phyloP scores from a whole-genome alignment of 2,113 vertebrate genomes.

The Amblyornis subalaris region DNA sequence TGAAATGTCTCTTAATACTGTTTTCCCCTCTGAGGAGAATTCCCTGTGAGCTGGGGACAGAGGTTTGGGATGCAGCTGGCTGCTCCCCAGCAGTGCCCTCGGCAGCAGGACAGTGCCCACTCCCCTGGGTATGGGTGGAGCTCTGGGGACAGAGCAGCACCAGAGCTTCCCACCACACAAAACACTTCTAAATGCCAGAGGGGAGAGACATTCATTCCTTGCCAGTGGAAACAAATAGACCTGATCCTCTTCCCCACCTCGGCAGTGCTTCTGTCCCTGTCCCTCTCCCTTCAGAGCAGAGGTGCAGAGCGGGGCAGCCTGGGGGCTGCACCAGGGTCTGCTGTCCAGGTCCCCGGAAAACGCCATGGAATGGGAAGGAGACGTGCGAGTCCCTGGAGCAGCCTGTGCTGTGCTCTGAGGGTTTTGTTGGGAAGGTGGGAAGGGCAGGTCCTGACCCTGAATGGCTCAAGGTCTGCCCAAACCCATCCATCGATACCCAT shows the following conservation, averaged over 20 bases:
- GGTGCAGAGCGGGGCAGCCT: too few species aligned
- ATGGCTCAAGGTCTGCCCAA: background rate
- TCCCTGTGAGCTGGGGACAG: accelerated
- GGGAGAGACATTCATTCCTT: background rate
- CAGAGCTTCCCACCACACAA: accelerated
- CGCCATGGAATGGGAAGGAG: accelerated
- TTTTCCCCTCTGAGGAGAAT: background rate
- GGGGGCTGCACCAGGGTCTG: background rate
- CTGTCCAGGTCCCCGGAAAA: too few species aligned
- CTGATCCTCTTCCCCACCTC: too few species aligned
- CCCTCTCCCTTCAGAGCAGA: too few species aligned
- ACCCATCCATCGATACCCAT: accelerated
- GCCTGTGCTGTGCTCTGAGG: accelerated
- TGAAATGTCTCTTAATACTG: background rate
- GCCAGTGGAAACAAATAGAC: background rate
- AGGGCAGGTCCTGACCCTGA: background rate
- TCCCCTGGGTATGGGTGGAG: accelerated
- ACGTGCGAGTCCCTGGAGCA: accelerated
- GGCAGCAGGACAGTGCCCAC: accelerated
- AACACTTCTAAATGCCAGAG: background rate
- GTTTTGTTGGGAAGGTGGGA: background rate
- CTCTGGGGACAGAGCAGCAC: background rate
- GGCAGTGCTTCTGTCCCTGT: background rate
- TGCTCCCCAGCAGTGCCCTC: background rate
- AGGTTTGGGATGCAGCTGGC: background rate